Evolutionary conservation across 1,140 invertebrate genomes (phyloP).

Genomic region (Nasonia vitripennis): DNA sequence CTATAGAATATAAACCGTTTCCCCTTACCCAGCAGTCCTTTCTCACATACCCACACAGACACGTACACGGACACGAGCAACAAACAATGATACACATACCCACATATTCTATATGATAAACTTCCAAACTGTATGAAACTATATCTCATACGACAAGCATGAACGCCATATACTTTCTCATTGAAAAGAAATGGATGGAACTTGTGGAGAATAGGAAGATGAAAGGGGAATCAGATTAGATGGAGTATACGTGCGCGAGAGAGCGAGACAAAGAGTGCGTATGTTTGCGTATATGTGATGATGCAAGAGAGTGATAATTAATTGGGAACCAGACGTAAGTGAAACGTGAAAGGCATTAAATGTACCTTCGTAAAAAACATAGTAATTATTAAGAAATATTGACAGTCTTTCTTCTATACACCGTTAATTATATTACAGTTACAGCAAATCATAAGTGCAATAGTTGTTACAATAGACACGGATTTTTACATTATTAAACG

Average conservation of each 20-base stretch:
- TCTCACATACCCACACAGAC: background rate
- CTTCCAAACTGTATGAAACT: conserved; percentile 15
- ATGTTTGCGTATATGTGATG: conserved; percentile 38
- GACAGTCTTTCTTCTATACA: conserved; percentile 60
- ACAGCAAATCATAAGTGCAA: conserved; percentile 75
- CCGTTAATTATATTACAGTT: conserved; percentile 59
- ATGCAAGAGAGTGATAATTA: conserved; percentile 44
- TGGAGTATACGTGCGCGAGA: conserved; percentile 22
- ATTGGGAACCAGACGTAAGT: conserved; percentile 49
- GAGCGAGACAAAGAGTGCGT: conserved; percentile 38
- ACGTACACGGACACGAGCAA: background rate
- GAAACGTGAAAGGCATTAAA: conserved; percentile 53
- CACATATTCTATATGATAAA: conserved; percentile 17
- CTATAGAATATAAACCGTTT: background rate
- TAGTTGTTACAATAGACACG: conserved; percentile 74
- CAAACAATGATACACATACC: background rate
- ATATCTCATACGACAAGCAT: conserved; percentile 35
- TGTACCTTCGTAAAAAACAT: conserved; percentile 50
- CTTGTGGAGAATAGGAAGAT: background rate
- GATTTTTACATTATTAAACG: conserved; percentile 54
- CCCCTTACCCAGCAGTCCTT: background rate
- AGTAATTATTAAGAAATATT: conserved; percentile 62
- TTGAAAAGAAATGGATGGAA: background rate
- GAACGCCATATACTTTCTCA: conserved; percentile 49
- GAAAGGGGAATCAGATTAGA: background rate